A percentile compares a stretch with the other conserved stretches of the same genome.
phyloP scores from a whole-genome alignment of 1,140 invertebrate species.

The Caenorhabditis brenneri region DNA sequence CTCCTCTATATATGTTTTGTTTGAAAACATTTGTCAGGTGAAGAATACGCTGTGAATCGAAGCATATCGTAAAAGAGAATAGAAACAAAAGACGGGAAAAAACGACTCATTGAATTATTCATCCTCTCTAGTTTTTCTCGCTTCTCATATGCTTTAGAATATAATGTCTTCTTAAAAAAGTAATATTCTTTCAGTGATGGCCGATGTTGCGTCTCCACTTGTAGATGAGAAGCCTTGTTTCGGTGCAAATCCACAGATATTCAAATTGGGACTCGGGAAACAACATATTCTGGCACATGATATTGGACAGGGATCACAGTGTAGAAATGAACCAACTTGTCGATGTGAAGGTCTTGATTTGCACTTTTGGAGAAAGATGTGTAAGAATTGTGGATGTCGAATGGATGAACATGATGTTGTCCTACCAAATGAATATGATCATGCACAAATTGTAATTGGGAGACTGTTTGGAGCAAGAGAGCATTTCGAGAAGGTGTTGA shows the following conservation, averaged over 20 bases:
- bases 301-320: slow-evolving; percentile 50
- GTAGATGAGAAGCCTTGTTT: slow-evolving; percentile 45
- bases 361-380: slow-evolving; percentile 54
- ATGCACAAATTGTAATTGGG: slow-evolving; percentile 53
- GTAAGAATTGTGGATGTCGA: slow-evolving; percentile 51
- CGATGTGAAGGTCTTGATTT: slow-evolving; percentile 49
- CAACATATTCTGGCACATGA: slow-evolving; percentile 51
- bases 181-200: not conserved
- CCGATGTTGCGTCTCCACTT: slow-evolving; percentile 12
- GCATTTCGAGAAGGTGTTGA: slow-evolving; percentile 47
- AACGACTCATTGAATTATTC: not conserved
- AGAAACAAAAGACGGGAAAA: not conserved
- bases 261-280: slow-evolving; percentile 9
- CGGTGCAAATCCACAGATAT: slow-evolving; percentile 30
- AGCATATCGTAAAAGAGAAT: not conserved
- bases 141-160: not conserved
- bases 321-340: slow-evolving; percentile 36
- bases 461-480: slow-evolving; percentile 49
- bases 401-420: slow-evolving; percentile 57
- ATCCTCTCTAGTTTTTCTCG: not conserved
- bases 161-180: not conserved
- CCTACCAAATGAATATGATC: slow-evolving; percentile 46
- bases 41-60: not conserved
- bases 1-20: not conserved
- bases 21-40: not conserved